phyloP scores from a whole-genome alignment of 2,888 invertebrate species.

The Lycia hirtaria region DNA sequence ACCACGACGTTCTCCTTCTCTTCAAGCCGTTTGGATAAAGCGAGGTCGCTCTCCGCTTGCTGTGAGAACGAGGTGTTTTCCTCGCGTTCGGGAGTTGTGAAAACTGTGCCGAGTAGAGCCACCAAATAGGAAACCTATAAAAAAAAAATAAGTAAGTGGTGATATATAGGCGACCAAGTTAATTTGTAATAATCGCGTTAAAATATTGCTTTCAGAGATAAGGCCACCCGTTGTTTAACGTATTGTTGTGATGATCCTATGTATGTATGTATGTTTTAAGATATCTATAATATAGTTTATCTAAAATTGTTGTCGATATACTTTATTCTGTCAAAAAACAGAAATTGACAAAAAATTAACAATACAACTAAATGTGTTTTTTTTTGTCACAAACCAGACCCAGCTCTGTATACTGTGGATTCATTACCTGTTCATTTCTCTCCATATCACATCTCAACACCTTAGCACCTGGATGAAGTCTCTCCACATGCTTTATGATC shows the following conservation, averaged over 20 bases:
- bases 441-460: constrained; percentile 77
- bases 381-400: too few species aligned
- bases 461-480: constrained; percentile 77
- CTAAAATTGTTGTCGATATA: too few species aligned
- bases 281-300: too few species aligned
- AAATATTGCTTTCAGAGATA: too few species aligned
- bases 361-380: too few species aligned
- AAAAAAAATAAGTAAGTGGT: constrained; percentile 4
- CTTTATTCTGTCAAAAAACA: too few species aligned
- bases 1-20: constrained; percentile 88
- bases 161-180: too few species aligned
- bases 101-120: constrained; percentile 74
- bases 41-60: constrained; percentile 75
- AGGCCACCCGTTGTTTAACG: too few species aligned
- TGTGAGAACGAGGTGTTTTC: constrained; percentile 64
- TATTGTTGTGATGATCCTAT: too few species aligned
- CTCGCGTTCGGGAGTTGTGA: constrained; percentile 67
- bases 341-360: too few species aligned
- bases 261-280: neutral
- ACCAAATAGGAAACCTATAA: constrained; percentile 79
- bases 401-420: too few species aligned
- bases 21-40: constrained; percentile 82
- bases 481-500: constrained; percentile 77
- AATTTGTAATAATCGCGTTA: too few species aligned
- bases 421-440: constrained; percentile 76